Percentiles rank a stretch among this genome's conserved stretches.
Conservation (phyloP, 1,140 invertebrate genomes). For the Caerostris darwini region DNA sequence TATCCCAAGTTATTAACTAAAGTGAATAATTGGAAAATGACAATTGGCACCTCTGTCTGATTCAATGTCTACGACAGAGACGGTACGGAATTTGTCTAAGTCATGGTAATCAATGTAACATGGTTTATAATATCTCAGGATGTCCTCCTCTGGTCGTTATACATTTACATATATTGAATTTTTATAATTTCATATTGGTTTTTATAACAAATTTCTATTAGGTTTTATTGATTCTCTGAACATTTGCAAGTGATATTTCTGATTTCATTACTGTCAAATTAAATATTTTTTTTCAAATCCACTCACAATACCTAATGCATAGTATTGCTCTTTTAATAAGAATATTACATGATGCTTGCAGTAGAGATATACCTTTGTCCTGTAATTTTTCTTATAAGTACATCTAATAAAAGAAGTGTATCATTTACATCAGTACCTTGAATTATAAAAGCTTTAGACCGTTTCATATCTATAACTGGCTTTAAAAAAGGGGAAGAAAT, state of each 20-base stretch:
- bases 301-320: conserved; percentile 1
- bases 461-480: conserved; percentile 20
- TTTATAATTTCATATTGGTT: too few relatives aligned
- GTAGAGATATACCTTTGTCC: conserved; percentile 37
- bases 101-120: too few relatives aligned
- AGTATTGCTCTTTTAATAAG: not conserved
- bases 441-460: not conserved
- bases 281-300: not conserved
- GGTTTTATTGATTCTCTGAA: too few relatives aligned
- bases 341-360: not conserved
- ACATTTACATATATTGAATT: too few relatives aligned
- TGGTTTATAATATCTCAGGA: too few relatives aligned
- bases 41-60: not conserved
- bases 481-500: not conserved
- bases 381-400: conserved; percentile 30
- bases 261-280: too few relatives aligned
- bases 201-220: too few relatives aligned
- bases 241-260: too few relatives aligned
- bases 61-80: not conserved
- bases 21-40: not conserved
- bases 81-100: too few relatives aligned
- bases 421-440: conserved; percentile 40
- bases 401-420: not conserved
- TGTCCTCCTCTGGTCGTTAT: too few relatives aligned
- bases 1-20: not conserved